Evolutionary conservation across 2,113 vertebrate genomes (phyloP).

Genomic region (Nestor notabilis): DNA sequence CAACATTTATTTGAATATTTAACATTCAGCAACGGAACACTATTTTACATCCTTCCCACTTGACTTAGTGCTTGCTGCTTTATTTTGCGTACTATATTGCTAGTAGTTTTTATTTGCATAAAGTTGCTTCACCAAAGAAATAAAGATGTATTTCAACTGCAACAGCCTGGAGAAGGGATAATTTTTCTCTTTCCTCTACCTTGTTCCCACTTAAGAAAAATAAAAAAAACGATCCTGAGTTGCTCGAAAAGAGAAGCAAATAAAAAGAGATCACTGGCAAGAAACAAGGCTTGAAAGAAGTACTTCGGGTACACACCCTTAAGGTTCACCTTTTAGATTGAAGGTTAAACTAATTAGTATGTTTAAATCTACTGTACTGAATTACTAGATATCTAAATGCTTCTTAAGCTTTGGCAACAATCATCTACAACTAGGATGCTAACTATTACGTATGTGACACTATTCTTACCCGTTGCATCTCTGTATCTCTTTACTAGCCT

Average conservation of each 20-base stretch:
- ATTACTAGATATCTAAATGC: neutral
- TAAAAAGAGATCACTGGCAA: neutral
- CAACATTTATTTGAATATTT: slow-evolving; percentile 60
- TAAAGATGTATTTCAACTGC: slow-evolving; percentile 37
- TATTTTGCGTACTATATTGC: slow-evolving; percentile 22
- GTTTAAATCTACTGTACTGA: neutral
- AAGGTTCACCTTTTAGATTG: neutral
- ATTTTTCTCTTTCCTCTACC: neutral
- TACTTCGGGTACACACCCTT: neutral
- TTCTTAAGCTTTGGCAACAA: neutral
- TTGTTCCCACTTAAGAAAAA: neutral
- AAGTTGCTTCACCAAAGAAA: slow-evolving; percentile 43
- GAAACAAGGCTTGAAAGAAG: neutral
- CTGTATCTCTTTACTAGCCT: neutral
- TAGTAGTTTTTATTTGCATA: slow-evolving; percentile 37
- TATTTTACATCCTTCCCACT: slow-evolving; percentile 6
- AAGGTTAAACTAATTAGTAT: neutral
- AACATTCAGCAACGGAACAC: neutral
- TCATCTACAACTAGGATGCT: neutral
- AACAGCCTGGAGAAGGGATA: neutral
- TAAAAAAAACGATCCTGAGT: neutral
- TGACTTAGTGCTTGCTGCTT: slow-evolving; percentile 43
- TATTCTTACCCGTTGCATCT: neutral
- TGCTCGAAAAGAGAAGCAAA: neutral
- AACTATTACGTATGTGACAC: neutral